Evolutionary conservation across 1,140 invertebrate genomes (phyloP).

Genomic region (Mactra quadrangularis): DNA sequence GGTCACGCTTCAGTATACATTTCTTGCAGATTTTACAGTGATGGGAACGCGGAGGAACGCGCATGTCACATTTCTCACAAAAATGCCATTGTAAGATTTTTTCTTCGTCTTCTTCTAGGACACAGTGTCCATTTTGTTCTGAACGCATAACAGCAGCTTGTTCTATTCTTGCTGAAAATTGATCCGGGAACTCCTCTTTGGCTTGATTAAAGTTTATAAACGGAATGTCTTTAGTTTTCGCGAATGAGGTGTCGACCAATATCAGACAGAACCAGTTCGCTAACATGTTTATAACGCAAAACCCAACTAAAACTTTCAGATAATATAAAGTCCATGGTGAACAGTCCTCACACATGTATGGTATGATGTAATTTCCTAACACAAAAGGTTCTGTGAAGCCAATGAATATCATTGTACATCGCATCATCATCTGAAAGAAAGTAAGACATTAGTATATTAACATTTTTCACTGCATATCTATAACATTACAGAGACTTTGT

Average conservation of each 20-base stretch:
- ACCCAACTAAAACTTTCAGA: slow-evolving; percentile 66
- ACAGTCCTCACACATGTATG: slow-evolving; percentile 62
- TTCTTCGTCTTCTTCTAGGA: no score
- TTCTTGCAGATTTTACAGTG: slow-evolving; percentile 70
- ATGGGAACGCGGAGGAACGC: slow-evolving; percentile 65
- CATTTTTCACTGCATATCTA: no score
- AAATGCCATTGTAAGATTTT: no score
- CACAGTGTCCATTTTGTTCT: slow-evolving; percentile 9
- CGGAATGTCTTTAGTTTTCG: slow-evolving; percentile 63
- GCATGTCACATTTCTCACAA: slow-evolving; percentile 50
- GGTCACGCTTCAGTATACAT: slow-evolving; percentile 96
- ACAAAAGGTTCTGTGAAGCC: slow-evolving; percentile 66
- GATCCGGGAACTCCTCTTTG: slow-evolving; percentile 60
- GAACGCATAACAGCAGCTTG: neutral
- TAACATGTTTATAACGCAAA: slow-evolving; percentile 56
- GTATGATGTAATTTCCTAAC: slow-evolving; percentile 63
- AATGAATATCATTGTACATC: slow-evolving; percentile 61
- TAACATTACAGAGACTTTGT: no score
- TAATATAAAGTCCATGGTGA: slow-evolving; percentile 66
- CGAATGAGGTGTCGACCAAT: slow-evolving; percentile 53
- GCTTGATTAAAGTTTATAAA: slow-evolving; percentile 1
- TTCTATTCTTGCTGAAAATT: slow-evolving; percentile 52
- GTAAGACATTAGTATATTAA: no score
- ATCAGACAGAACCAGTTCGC: slow-evolving; percentile 70
- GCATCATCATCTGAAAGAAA: slow-evolving; percentile 34